Evolutionary conservation across 2,888 invertebrate genomes (phyloP).

Genomic region (Drosophila macrospina): DNA sequence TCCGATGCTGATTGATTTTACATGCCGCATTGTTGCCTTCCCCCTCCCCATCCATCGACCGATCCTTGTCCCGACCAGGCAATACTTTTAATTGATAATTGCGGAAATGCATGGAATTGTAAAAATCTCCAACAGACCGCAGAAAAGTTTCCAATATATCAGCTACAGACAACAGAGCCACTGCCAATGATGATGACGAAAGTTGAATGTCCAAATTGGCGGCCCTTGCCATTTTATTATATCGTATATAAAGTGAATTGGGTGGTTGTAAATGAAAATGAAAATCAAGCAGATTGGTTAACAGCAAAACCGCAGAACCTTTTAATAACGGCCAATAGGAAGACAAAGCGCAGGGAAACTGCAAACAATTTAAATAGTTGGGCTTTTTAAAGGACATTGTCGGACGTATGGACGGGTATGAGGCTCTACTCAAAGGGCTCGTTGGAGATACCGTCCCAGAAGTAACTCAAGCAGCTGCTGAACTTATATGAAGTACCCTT

Average conservation of each 20-base stretch:
- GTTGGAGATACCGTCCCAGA: constrained; percentile 2
- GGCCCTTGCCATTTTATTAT: constrained; percentile 46
- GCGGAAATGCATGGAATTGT: constrained; percentile 71
- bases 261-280: constrained; percentile 53
- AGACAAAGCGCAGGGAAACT: constrained; percentile 6
- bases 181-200: constrained; percentile 10
- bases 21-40: constrained; percentile 61
- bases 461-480: constrained; percentile 18
- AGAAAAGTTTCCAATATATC: constrained; percentile 70
- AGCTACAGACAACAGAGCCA: constrained; percentile 7
- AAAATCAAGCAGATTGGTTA: constrained; percentile 72
- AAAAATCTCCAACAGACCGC: constrained; percentile 55
- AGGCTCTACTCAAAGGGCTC: constrained; percentile 1
- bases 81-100: constrained; percentile 82
- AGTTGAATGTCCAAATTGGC: constrained; percentile 59
- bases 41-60: too few species aligned
- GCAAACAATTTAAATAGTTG: constrained; percentile 19
- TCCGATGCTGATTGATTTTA: constrained; percentile 63
- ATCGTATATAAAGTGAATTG: constrained; percentile 4
- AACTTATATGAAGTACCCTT: constrained; percentile 20
- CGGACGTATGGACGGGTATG: constrained; percentile 5
- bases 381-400: constrained; percentile 7
- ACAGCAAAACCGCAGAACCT: constrained; percentile 77
- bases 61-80: constrained; percentile 22
- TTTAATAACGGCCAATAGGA: constrained; percentile 68